Evolutionary conservation across 2,113 vertebrate species (phyloP).

Genomic region (Edolisoma coerulescens): DNA sequence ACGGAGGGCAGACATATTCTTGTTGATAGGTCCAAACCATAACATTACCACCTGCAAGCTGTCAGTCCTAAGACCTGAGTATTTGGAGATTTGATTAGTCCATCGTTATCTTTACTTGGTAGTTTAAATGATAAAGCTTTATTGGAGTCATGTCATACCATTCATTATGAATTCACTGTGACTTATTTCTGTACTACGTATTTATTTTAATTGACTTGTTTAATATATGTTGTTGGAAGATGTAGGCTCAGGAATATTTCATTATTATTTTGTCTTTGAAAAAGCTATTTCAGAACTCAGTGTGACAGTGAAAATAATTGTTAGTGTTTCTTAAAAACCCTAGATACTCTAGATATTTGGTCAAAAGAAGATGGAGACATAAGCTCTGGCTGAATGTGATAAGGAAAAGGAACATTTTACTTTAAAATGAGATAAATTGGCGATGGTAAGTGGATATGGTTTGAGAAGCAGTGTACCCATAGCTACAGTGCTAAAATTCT

Average conservation of each 20-base stretch:
- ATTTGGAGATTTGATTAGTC: not conserved
- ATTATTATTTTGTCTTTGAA: not conserved
- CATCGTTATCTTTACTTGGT: conserved; percentile 14
- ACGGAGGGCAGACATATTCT: not conserved
- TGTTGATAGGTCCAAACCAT: not conserved
- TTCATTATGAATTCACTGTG: conserved; percentile 36
- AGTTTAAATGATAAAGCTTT: conserved; percentile 35
- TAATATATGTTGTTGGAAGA: not conserved
- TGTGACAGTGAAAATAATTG: not conserved
- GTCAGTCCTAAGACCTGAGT: not conserved
- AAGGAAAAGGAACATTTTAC: not conserved
- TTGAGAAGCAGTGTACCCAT: not conserved
- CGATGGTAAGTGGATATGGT: not conserved
- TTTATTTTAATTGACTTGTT: not conserved
- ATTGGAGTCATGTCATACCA: not conserved
- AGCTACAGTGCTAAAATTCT: not conserved
- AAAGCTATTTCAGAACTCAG: not conserved
- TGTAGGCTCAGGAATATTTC: not conserved
- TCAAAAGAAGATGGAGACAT: not conserved
- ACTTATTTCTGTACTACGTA: not conserved
- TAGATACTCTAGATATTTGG: not conserved
- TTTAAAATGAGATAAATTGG: not conserved
- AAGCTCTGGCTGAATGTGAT: not conserved
- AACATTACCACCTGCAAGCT: not conserved
- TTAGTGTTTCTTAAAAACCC: not conserved